A percentile compares a stretch with the other conserved stretches of the same genome.
These are phyloP conservation scores for Notarius lentiginosus DNA, from an alignment of 2,113 vertebrate species.

Conservation along the genomic window DNA sequence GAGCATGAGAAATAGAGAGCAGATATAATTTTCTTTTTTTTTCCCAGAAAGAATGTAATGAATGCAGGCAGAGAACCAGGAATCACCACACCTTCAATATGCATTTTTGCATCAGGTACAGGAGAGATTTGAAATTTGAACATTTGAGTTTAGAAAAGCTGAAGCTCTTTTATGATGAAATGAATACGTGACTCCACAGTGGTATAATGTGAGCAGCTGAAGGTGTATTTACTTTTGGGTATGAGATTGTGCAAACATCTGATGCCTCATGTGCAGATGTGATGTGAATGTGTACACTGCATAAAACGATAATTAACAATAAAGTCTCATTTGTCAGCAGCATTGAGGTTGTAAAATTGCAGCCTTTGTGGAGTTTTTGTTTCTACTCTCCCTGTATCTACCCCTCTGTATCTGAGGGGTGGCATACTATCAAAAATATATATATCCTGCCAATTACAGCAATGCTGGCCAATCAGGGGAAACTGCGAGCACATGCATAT, in stretches of 20 bases:
- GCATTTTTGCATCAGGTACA: not conserved
- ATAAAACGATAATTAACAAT: not conserved
- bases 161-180: not conserved
- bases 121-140: not conserved
- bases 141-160: not conserved
- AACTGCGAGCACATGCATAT: too few species aligned
- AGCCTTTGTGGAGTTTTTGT: not conserved
- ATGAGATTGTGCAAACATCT: not conserved
- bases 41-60: not conserved
- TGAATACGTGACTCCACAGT: not conserved
- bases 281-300: not conserved
- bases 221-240: not conserved
- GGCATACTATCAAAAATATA: too few species aligned
- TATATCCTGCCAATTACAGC: too few species aligned
- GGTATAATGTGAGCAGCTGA: not conserved
- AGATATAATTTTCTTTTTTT: slow-evolving; percentile 63
- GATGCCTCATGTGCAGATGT: not conserved
- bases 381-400: not conserved
- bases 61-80: not conserved
- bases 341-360: not conserved
- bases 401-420: too few species aligned
- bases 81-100: not conserved
- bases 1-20: slow-evolving; percentile 60
- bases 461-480: too few species aligned
- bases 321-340: not conserved